phyloP scores from a whole-genome alignment of 1,140 invertebrate species.

The Macrocentrus cingulum region DNA sequence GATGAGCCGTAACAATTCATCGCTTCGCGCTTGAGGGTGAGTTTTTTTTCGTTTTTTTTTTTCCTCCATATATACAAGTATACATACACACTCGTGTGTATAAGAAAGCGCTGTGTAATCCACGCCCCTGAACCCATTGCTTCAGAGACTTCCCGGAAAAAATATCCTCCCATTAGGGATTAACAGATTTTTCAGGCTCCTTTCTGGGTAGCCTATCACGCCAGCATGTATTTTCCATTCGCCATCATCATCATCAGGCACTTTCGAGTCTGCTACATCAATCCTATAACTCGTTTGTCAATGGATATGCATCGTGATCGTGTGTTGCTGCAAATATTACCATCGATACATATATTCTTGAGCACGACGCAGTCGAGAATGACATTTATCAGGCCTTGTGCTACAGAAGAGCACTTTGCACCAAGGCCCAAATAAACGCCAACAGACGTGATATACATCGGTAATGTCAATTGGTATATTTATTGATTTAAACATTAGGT shows the following conservation, averaged over 20 bases:
- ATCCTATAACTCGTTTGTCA: not conserved
- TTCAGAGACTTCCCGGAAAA: conserved; percentile 22
- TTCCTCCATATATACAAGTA: not conserved
- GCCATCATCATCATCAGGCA: conserved; percentile 20
- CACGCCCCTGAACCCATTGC: conserved; percentile 11
- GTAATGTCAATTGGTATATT: no score
- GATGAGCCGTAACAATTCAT: conserved; percentile 25
- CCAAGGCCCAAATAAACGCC: not conserved
- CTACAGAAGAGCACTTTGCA: not conserved
- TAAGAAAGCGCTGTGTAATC: not conserved
- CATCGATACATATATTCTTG: not conserved
- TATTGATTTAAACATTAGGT: no score
- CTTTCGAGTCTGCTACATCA: conserved; percentile 1
- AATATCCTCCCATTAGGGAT: conserved; percentile 24
- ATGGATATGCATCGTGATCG: not conserved
- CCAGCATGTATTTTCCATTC: conserved; percentile 24
- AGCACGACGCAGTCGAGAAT: conserved; percentile 3
- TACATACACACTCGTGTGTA: not conserved
- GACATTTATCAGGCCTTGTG: no score
- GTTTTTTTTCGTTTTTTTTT: conserved; percentile 11
- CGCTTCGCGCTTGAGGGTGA: conserved; percentile 29
- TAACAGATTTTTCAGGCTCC: conserved; percentile 21
- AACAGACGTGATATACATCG: not conserved
- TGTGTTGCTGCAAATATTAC: not conserved
- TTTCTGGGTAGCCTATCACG: conserved; percentile 10